These are phyloP conservation scores for Acanthochromis polyacanthus DNA, from an alignment of 2,113 vertebrate species.

Conservation along the genomic window DNA sequence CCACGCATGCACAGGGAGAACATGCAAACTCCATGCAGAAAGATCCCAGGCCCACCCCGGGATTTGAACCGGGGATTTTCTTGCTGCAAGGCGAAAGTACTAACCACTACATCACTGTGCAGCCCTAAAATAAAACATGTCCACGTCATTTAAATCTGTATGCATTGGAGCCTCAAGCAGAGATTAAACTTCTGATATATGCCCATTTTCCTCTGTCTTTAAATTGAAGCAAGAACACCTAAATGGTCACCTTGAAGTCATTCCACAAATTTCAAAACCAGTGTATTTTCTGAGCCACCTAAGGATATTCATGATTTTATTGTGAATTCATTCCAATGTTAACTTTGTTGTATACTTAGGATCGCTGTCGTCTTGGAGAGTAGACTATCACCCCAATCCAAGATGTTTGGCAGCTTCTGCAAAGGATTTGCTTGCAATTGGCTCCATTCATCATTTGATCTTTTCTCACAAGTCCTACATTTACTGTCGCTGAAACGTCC, in stretches of 20 bases:
- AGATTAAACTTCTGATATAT: slow-evolving; percentile 11
- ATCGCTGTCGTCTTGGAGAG: slow-evolving; percentile 30
- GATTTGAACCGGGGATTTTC: too few species aligned
- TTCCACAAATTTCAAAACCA: slow-evolving; percentile 13
- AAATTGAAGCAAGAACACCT: slow-evolving; percentile 2
- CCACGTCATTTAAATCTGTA: background rate
- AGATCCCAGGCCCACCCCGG: too few species aligned
- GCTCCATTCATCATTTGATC: slow-evolving; percentile 1
- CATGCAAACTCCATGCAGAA: too few species aligned
- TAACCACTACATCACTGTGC: too few species aligned
- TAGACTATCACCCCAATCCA: background rate
- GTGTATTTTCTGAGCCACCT: background rate
- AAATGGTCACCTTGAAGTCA: slow-evolving; percentile 11
- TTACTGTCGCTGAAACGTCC: slow-evolving; percentile 3
- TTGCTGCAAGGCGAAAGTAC: too few species aligned
- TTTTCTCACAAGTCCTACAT: slow-evolving; percentile 4
- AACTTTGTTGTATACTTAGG: slow-evolving; percentile 16
- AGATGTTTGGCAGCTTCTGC: slow-evolving; percentile 18
- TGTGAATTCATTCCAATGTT: slow-evolving; percentile 21
- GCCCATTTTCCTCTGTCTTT: slow-evolving; percentile 11
- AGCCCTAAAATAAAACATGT: too few species aligned
- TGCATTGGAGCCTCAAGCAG: background rate
- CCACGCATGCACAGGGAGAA: too few species aligned
- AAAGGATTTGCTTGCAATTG: background rate
- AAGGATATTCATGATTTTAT: slow-evolving; percentile 21